Evolutionary conservation across 2,797 vertebrate genomes (phyloP).

Genomic region (Catharus ustulatus): DNA sequence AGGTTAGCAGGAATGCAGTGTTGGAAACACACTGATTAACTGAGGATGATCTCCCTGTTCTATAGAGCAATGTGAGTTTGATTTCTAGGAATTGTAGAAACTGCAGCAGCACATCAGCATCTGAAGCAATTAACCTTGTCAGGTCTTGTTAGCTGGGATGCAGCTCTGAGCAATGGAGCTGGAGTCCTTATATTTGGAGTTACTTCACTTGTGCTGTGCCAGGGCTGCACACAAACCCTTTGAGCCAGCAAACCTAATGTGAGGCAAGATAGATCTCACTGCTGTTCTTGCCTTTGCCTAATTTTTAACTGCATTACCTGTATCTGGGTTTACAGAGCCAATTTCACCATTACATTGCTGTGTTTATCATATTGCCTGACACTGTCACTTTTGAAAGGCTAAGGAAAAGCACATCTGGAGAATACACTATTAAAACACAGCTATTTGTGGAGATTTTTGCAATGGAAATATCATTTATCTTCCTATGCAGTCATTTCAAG

Average conservation of each 20-base stretch:
- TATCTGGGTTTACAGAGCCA: background rate
- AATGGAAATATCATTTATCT: slow-evolving; percentile 37
- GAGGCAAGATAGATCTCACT: background rate
- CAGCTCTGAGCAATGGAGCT: background rate
- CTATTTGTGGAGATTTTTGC: slow-evolving; percentile 29
- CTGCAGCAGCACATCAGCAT: background rate
- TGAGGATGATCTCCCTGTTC: background rate
- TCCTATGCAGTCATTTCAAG: slow-evolving; percentile 39
- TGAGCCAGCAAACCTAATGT: background rate
- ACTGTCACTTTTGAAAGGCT: background rate
- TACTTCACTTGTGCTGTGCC: background rate
- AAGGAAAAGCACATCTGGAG: background rate
- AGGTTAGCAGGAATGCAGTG: background rate
- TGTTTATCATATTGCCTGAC: background rate
- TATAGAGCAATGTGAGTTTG: background rate
- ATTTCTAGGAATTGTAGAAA: background rate
- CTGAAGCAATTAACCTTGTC: slow-evolving; percentile 19
- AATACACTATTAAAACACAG: slow-evolving; percentile 3
- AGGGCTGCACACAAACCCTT: background rate
- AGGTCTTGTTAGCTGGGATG: background rate
- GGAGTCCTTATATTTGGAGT: background rate
- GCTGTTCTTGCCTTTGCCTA: background rate
- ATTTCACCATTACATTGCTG: background rate
- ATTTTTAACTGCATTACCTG: background rate
- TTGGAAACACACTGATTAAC: background rate